These are phyloP conservation scores for Heterodera filipjevi DNA, from an alignment of 2,888 invertebrate species.

Conservation along the genomic window DNA sequence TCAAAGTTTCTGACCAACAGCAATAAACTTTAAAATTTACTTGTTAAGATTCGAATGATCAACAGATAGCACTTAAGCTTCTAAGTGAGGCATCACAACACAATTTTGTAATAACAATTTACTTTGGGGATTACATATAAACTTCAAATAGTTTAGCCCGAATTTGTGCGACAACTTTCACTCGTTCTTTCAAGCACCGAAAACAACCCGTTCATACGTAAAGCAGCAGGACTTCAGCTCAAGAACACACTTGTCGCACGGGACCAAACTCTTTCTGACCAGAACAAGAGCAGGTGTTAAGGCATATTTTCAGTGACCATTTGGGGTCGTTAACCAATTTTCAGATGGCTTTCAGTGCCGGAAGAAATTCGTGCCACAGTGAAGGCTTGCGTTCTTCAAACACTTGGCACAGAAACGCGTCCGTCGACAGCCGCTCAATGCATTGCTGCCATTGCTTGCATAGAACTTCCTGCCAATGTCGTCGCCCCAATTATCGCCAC, in stretches of 20 bases:
- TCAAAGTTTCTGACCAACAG: conserved; percentile 76
- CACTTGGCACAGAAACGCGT: conserved; percentile 91
- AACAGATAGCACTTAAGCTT: conserved; percentile 78
- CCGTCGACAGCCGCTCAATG: conserved; percentile 98
- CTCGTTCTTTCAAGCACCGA: conserved; percentile 86
- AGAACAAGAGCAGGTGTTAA: conserved; percentile 22
- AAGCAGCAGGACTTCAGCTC: conserved; percentile 96
- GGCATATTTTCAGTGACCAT: too few relatives aligned
- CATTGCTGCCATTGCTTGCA: conserved; percentile 95
- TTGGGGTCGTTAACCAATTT: conserved; percentile 28
- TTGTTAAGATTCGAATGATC: conserved; percentile 73
- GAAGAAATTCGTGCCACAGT: conserved; percentile 84
- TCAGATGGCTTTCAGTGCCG: conserved; percentile 85
- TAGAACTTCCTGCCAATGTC: conserved; percentile 79
- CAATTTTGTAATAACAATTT: conserved; percentile 80
- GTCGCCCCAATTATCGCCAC: neutral
- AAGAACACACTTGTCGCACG: conserved; percentile 97
- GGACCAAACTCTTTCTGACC: conserved; percentile 72
- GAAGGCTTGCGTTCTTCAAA: conserved; percentile 91
- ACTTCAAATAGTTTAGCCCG: conserved; percentile 72
- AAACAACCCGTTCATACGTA: conserved; percentile 89
- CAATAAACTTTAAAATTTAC: too few relatives aligned
- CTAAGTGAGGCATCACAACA: conserved; percentile 87
- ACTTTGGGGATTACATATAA: too few relatives aligned
- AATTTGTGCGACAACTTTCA: conserved; percentile 89